Percentiles rank a stretch among this genome's conserved stretches.
Conservation (phyloP, 2,113 vertebrate genomes). For the Loxodonta africana region DNA sequence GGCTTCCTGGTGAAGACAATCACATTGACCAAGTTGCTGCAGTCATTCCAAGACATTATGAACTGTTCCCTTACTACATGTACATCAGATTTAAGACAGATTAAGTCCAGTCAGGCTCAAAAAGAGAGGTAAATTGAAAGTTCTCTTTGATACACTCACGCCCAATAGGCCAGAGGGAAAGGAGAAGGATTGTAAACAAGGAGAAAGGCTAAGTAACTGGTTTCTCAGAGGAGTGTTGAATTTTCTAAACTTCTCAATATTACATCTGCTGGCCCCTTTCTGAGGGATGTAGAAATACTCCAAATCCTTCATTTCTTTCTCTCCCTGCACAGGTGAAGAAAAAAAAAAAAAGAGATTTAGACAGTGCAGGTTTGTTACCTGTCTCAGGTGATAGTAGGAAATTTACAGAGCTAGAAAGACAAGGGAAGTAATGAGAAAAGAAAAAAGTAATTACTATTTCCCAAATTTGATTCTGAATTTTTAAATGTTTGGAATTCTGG, state of each 20-base stretch:
- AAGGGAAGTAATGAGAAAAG: neutral
- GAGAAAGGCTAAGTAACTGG: neutral
- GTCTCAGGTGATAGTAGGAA: neutral
- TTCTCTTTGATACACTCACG: neutral
- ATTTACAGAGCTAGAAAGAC: neutral
- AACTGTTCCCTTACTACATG: neutral
- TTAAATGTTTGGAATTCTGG: constrained; percentile 17
- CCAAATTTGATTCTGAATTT: neutral
- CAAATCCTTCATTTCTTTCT: neutral
- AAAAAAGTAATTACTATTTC: neutral
- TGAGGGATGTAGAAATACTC: neutral
- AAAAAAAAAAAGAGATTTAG: constrained; percentile 2
- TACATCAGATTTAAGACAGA: neutral
- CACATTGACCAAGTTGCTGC: neutral
- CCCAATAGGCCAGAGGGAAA: neutral
- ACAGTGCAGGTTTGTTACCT: neutral
- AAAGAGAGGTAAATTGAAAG: neutral
- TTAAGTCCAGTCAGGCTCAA: neutral
- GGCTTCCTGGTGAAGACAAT: neutral
- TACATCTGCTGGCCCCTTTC: neutral
- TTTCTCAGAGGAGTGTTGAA: neutral
- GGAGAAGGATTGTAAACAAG: neutral
- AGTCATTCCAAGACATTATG: neutral
- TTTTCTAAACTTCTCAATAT: constrained; percentile 20
- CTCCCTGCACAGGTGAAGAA: neutral